phyloP scores from a whole-genome alignment of 1,140 invertebrate genomes.

The Macrotrachela quadricornifera region DNA sequence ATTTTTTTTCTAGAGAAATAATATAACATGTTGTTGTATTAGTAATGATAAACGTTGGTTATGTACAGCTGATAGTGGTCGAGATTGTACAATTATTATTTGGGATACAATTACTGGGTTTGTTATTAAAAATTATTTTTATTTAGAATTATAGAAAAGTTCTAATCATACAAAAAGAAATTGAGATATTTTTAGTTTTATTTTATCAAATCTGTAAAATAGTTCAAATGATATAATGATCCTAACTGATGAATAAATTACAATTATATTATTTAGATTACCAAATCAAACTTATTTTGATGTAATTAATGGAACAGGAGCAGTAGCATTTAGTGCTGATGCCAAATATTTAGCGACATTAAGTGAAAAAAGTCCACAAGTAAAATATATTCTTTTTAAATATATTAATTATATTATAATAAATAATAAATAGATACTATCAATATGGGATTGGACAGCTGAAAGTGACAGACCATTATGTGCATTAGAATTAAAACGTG shows the following conservation, averaged over 20 bases:
- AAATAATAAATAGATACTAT: conserved; percentile 14
- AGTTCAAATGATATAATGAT: no score
- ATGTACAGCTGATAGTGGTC: conserved; percentile 27
- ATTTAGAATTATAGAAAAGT: conserved; percentile 10
- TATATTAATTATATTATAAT: neutral
- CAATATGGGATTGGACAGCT: conserved; percentile 31
- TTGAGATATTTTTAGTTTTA: neutral
- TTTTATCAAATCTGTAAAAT: conserved; percentile 1
- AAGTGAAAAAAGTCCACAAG: conserved; percentile 22
- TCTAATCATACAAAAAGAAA: neutral
- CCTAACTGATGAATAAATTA: no score
- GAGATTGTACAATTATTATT: conserved; percentile 25
- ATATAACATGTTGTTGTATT: conserved; percentile 24
- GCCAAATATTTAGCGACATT: conserved; percentile 28
- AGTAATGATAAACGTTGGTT: conserved; percentile 30
- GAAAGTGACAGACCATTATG: conserved; percentile 25
- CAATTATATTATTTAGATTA: neutral
- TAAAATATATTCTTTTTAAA: conserved; percentile 1
- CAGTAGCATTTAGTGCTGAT: conserved; percentile 26
- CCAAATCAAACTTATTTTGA: conserved; percentile 30
- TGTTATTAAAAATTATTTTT: no score
- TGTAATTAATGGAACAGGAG: conserved; percentile 19
- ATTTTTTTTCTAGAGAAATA: conserved; percentile 17
- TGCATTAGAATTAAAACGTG: conserved; percentile 18
- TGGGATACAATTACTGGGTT: conserved; percentile 14